A percentile compares a stretch with the other conserved stretches of the same genome.
phyloP scores from a whole-genome alignment of 92 coral and sea anemone genomes.

The Anthopleura xanthogrammica region DNA sequence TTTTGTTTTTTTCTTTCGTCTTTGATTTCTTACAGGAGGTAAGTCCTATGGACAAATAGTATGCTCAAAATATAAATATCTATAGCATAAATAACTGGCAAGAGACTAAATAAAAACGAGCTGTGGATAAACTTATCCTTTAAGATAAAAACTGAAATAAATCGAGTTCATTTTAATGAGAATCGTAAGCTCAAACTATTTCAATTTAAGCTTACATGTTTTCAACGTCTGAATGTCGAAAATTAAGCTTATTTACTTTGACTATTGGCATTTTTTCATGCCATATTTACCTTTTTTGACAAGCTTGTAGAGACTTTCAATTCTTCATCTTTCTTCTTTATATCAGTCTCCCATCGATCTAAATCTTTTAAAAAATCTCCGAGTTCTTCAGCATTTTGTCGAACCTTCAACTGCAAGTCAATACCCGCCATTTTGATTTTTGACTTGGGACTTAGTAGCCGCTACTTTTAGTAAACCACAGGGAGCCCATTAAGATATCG shows the following conservation, averaged over 20 bases:
- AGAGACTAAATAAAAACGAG: no score
- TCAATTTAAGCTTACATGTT: no score
- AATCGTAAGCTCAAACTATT: no score
- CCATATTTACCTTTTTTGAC: conserved; percentile 52
- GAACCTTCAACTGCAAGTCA: conserved; percentile 73
- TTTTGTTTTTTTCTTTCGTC: conserved; percentile 55
- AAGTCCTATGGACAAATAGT: conserved; percentile 28
- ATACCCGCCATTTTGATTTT: conserved; percentile 86
- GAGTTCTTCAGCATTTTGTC: conserved; percentile 89
- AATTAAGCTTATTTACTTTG: neutral
- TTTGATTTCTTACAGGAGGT: conserved; percentile 88
- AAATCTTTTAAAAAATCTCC: conserved; percentile 85
- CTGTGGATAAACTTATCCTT: no score
- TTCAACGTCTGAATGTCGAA: no score
- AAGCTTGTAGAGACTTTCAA: conserved; percentile 65
- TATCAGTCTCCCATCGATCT: conserved; percentile 80
- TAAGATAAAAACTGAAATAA: no score
- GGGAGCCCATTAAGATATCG: conserved; percentile 15
- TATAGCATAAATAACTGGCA: no score
- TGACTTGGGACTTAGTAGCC: conserved; percentile 3
- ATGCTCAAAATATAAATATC: no score
- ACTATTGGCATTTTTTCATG: neutral
- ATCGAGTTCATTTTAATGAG: no score
- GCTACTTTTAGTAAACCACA: neutral
- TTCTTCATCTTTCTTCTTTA: conserved; percentile 79